phyloP scores from a whole-genome alignment of 2,113 vertebrate genomes.

The Paralichthys olivaceus region DNA sequence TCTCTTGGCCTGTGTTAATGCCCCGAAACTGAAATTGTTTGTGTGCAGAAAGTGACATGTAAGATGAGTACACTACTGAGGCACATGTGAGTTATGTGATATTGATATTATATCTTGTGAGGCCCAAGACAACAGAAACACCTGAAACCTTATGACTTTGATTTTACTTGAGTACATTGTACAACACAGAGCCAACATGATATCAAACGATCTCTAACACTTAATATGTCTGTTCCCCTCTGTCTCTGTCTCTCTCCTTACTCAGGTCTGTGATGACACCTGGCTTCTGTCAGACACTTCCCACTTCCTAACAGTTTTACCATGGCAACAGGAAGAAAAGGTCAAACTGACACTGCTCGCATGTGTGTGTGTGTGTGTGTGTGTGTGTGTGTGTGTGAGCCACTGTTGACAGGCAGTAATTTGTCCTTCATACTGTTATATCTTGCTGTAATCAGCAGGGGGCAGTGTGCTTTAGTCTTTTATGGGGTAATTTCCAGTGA shows the following conservation, averaged over 20 bases:
- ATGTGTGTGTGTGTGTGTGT: conserved; percentile 5
- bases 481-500: background rate
- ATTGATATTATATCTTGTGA: too few species aligned
- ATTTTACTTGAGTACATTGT: too few species aligned
- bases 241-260: background rate
- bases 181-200: too few species aligned
- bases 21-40: too few species aligned
- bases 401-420: background rate
- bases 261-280: conserved; percentile 56
- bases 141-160: too few species aligned
- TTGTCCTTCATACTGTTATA: background rate
- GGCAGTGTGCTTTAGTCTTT: background rate
- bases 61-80: too few species aligned
- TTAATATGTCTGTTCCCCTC: background rate
- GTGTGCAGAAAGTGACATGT: too few species aligned
- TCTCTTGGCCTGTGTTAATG: too few species aligned
- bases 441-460: background rate
- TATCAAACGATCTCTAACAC: too few species aligned
- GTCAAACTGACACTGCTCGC: conserved; percentile 28
- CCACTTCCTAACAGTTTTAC: conserved; percentile 28
- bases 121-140: too few species aligned
- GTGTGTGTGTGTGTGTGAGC: background rate
- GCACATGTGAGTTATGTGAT: too few species aligned
- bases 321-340: conserved; percentile 74
- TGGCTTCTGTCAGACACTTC: background rate